A percentile compares a stretch with the other conserved stretches of the same genome.
These are phyloP conservation scores for Dicyrtoma fusca DNA, from an alignment of 2,888 invertebrate genomes.

Conservation along the genomic window DNA sequence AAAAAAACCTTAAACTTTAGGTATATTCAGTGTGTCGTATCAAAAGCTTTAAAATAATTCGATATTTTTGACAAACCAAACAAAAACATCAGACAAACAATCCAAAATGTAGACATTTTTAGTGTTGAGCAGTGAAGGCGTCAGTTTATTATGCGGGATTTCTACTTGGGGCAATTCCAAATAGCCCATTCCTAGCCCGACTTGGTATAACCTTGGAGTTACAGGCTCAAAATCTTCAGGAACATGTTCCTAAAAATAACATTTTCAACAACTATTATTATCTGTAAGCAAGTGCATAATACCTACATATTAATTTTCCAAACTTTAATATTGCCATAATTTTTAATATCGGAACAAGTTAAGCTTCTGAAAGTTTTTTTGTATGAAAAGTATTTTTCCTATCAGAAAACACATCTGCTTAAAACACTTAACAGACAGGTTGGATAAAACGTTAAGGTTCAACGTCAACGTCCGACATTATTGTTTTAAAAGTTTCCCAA, in stretches of 20 bases:
- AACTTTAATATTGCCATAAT: too few species aligned
- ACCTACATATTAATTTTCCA: too few species aligned
- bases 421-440: too few species aligned
- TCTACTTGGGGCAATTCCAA: conserved; percentile 94
- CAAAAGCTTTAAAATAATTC: background rate
- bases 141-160: conserved; percentile 74
- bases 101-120: conserved; percentile 96
- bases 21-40: background rate
- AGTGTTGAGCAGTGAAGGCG: conserved; percentile 78
- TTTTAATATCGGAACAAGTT: too few species aligned
- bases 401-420: too few species aligned
- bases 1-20: background rate
- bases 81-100: conserved; percentile 89
- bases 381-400: too few species aligned
- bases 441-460: too few species aligned
- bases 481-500: too few species aligned
- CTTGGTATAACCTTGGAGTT: conserved; percentile 83
- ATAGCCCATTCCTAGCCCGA: conserved; percentile 97
- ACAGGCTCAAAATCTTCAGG: conserved; percentile 68
- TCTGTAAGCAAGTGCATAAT: too few species aligned
- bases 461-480: too few species aligned
- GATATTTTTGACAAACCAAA: conserved; percentile 67
- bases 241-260: conserved; percentile 70
- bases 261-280: too few species aligned
- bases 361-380: too few species aligned